phyloP scores from a whole-genome alignment of 1,140 invertebrate species.

The Saxidomus purpurata region DNA sequence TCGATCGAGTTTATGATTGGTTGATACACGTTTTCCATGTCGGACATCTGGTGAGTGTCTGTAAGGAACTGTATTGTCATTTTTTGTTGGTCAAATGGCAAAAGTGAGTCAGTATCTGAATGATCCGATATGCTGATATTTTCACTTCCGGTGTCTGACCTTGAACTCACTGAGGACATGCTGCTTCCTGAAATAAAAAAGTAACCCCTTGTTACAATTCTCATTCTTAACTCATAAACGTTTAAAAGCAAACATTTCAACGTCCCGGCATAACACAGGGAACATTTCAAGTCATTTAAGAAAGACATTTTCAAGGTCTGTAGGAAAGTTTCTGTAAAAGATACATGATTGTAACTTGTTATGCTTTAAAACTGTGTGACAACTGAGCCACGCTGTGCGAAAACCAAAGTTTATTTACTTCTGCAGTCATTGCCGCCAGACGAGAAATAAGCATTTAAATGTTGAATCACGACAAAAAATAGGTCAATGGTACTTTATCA shows the following conservation, averaged over 20 bases:
- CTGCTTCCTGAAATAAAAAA: constrained; percentile 68
- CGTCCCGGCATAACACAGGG: background rate
- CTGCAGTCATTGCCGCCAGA: too few relatives aligned
- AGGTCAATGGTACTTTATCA: too few relatives aligned
- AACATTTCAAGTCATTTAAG: background rate
- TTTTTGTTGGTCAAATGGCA: constrained; percentile 70
- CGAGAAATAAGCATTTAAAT: too few relatives aligned
- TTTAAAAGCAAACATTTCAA: background rate
- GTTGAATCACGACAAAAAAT: too few relatives aligned
- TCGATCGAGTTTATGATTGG: constrained; percentile 79
- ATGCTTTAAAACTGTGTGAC: too few relatives aligned
- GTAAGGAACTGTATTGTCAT: constrained; percentile 72
- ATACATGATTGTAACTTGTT: too few relatives aligned
- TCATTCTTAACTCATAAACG: background rate
- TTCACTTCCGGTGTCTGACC: constrained; percentile 70
- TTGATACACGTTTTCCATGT: constrained; percentile 78
- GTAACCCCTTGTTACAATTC: background rate
- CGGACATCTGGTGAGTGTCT: constrained; percentile 71
- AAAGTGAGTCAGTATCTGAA: constrained; percentile 73
- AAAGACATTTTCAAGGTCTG: background rate
- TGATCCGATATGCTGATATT: constrained; percentile 73
- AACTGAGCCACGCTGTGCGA: too few relatives aligned
- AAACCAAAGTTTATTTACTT: too few relatives aligned
- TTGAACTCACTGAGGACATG: constrained; percentile 69
- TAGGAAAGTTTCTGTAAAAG: background rate